Evolutionary conservation across 2,113 vertebrate species (phyloP).

Genomic region (Mus pahari): DNA sequence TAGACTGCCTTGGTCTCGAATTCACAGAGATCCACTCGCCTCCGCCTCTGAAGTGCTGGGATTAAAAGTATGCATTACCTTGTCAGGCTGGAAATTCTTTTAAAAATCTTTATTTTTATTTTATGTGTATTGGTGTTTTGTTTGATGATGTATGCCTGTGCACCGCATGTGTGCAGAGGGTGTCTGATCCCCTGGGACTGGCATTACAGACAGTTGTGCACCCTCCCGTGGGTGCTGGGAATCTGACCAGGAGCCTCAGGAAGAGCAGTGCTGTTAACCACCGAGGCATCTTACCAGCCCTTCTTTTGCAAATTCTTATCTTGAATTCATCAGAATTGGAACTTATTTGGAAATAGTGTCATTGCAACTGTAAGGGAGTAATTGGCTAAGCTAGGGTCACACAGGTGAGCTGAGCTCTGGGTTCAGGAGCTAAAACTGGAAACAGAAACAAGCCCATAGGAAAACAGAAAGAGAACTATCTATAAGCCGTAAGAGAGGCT

Average conservation of each 20-base stretch:
- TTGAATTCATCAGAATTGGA: background rate
- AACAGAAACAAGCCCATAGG: rapidly evolving
- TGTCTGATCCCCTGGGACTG: background rate
- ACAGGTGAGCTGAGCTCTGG: background rate
- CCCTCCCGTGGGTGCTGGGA: background rate
- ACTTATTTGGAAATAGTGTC: background rate
- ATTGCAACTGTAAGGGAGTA: background rate
- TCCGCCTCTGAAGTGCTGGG: background rate
- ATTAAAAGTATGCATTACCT: background rate
- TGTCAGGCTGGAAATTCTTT: background rate
- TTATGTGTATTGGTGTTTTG: background rate
- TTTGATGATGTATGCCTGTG: background rate
- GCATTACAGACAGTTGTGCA: background rate
- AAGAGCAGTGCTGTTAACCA: background rate
- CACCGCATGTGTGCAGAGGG: background rate
- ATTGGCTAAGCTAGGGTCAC: background rate
- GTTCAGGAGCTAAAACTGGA: background rate
- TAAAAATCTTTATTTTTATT: background rate
- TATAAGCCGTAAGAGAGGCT: background rate
- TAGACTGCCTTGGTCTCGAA: background rate
- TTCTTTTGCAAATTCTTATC: background rate
- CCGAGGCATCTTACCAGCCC: background rate
- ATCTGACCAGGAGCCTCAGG: background rate
- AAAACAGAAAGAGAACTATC: background rate
- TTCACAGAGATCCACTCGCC: background rate